Conservation (phyloP, 2,113 vertebrate genomes). For the Taxidea taxus region DNA sequence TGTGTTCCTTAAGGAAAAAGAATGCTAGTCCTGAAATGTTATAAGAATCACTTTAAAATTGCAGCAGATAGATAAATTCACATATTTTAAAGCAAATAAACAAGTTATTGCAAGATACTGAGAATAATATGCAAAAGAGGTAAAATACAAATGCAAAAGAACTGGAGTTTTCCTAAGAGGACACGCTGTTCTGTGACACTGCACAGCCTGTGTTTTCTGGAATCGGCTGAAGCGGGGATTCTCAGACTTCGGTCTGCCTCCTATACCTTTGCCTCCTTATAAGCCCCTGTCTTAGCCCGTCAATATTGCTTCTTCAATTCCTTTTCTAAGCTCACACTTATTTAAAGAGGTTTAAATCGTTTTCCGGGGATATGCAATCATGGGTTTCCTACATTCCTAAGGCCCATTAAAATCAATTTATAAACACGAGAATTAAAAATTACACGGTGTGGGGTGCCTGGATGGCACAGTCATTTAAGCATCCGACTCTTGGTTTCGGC, state of each 20-base stretch:
- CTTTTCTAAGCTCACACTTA: background rate
- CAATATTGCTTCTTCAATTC: background rate
- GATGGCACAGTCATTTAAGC: background rate
- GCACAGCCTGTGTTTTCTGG: background rate
- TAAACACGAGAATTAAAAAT: background rate
- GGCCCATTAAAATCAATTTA: background rate
- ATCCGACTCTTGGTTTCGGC: background rate
- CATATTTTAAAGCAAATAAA: constrained; percentile 13
- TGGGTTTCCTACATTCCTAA: background rate
- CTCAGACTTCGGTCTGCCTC: background rate
- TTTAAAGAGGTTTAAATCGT: constrained; percentile 6
- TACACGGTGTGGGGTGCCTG: background rate
- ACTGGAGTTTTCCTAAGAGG: background rate
- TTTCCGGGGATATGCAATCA: background rate
- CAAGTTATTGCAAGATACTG: background rate
- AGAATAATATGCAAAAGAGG: background rate
- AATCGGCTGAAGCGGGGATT: accelerated
- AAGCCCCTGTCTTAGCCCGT: background rate
- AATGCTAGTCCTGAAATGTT: constrained; percentile 6
- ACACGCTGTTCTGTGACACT: accelerated
- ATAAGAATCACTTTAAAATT: constrained; percentile 42
- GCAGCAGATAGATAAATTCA: constrained; percentile 1
- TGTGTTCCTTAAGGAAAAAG: constrained; percentile 51
- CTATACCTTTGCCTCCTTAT: accelerated
- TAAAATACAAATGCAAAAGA: background rate